Percentiles rank a stretch among this genome's conserved stretches.
These are phyloP conservation scores for Phyto melanocephala DNA, from an alignment of 2,888 invertebrate genomes.

Conservation along the genomic window DNA sequence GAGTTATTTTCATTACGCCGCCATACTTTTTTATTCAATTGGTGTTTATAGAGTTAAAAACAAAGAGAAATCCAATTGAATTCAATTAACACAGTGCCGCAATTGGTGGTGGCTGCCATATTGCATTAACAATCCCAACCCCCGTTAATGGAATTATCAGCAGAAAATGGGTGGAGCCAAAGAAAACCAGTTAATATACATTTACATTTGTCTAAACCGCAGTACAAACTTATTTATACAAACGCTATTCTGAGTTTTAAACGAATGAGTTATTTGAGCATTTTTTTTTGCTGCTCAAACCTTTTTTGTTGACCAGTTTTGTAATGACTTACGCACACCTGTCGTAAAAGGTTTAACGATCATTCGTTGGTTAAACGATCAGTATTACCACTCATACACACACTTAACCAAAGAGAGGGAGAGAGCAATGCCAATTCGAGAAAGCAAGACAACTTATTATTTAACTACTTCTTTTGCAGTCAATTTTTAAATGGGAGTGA, in stretches of 20 bases:
- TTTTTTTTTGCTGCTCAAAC: conserved; percentile 26
- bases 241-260: background rate
- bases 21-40: conserved; percentile 60
- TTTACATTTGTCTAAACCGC: conserved; percentile 6
- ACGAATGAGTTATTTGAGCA: background rate
- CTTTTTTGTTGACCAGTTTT: background rate
- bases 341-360: conserved; percentile 19
- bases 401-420: background rate
- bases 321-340: conserved; percentile 30
- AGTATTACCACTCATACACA: background rate
- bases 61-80: conserved; percentile 11
- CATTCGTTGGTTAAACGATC: conserved; percentile 50
- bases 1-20: conserved; percentile 58
- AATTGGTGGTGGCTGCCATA: conserved; percentile 68
- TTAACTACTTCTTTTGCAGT: background rate
- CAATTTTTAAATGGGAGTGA: background rate
- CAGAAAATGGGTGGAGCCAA: conserved; percentile 61
- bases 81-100: conserved; percentile 34
- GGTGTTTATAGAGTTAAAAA: background rate
- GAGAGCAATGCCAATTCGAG: background rate
- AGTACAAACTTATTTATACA: background rate
- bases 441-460: background rate
- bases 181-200: background rate
- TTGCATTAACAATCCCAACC: conserved; percentile 54
- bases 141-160: conserved; percentile 10